Base-by-base conservation (phyloP, 2,888 invertebrate species). In the Athalia circularis region DNA sequence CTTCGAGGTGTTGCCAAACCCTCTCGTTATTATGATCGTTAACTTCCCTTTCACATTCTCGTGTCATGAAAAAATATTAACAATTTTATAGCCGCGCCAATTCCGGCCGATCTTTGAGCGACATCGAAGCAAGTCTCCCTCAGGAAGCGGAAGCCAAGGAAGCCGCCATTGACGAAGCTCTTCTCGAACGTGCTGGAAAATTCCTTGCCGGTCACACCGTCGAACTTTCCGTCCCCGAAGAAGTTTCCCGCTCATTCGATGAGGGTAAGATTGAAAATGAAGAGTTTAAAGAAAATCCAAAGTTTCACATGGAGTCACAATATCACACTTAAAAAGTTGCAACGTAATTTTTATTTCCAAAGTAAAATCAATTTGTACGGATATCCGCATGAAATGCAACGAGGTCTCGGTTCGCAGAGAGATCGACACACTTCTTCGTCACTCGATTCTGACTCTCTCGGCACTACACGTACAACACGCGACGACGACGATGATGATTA, bases 161-260 rank as follows among this genome's bases (percentile, higher is more conserved):
- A 88, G 93, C 93, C 79, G 94, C 94, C 86, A 92, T 96, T 80
- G 95, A 96, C 87, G 92, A 93, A 82, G 92, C 95, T 81, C 91
- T 96, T 77, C 91, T 95, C 81, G 96, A 96, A 87, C 94, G 95
- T 82, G 92, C 96, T 8, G 94, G 95, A 81, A 93, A 94, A 84
- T 94, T 96, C 89, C 93, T 96, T 82, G 94, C 95, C 85, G 94
- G 94, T 74, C 96, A 96, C 86, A 95, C 95, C 15, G 91, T 96
- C 64, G 96, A 96, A 87, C 94, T 96, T 85, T 96, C 96, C 90
- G 92, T 96, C 85, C 96, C 96, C 84, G 94, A 94, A 83, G 95
- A 95, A 85, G 92, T 96, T 88, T 94, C 95, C 87, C 93, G 95
- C 83, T 95, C 96, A n/a, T 91, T 95, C 70, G 96, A 95, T 87